Base-by-base conservation (phyloP, 2,888 invertebrate genomes). In the Apamea epomidion region DNA sequence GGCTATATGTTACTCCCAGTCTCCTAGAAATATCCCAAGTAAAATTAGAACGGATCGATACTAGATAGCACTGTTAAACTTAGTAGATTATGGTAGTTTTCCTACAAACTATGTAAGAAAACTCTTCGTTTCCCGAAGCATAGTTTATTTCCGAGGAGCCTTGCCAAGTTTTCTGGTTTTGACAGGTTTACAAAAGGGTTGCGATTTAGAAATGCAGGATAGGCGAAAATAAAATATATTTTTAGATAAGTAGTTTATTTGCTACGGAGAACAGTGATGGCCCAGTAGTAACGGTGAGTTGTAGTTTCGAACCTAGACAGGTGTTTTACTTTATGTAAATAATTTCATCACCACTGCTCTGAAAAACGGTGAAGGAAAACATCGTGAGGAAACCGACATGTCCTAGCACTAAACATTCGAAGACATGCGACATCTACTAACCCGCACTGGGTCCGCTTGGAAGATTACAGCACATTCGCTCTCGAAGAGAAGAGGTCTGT, bases 111-210 rank as follows among this genome's bases (percentile, higher is more conserved):
- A n/a, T 60, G 58, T 60, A 65, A 25, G 70, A 51, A 70, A 70
- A 51, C 8, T 70, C 18, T 48, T 45, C 80, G n/a, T 37, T 69
- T 85, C 21, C 32, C n/a, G 37, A 62, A 62, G 70, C 51, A 12
- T 58, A 37, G 51, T 85, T 71, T 84, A 74, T 70, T 80, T 73
- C 18, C 62, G 42, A 69, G 42, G 16, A 75, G 42, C 58, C 29
- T 75, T 87, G 87, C 85, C 84, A 86, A 87, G 77, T 87, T 74
- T 62, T 67, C 86, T 79, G 80, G 64, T 67, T 77, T 69, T 73
- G 84, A 87, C 67, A 74, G 14, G n/a, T 65, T 74, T 1, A 82
- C 37, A 76, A 74, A 62, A 29, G 48, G 14, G n/a, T 70, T 62
- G 16, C 32, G 18, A 62, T 70, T 37, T 80, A 45, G 16, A 78